Percentiles rank a stretch among this genome's conserved stretches.
Evolutionary conservation across 1,140 invertebrate genomes (phyloP).

Genomic region (Physella acuta): DNA sequence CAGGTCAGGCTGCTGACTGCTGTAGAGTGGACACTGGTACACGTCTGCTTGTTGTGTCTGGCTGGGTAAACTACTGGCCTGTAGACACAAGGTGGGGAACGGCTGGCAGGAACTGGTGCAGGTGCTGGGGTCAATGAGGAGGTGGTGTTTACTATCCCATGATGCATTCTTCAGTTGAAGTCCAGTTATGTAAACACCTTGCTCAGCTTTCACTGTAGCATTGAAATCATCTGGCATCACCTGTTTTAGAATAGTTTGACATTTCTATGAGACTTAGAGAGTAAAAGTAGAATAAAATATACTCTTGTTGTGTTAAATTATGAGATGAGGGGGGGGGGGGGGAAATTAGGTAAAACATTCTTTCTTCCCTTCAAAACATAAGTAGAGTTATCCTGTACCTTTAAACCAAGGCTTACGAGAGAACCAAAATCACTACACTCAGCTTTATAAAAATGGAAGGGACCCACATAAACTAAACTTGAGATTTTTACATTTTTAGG

Average conservation of each 20-base stretch:
- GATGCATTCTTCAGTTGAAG: constrained; percentile 49
- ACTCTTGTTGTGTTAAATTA: not conserved
- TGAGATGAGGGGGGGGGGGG: not conserved
- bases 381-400: not conserved
- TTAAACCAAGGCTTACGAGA: not conserved
- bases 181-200: constrained; percentile 47
- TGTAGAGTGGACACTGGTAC: not conserved
- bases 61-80: constrained; percentile 30
- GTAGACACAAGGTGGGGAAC: constrained; percentile 50
- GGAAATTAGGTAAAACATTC: not conserved
- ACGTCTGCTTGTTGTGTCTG: not conserved
- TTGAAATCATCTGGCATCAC: constrained; percentile 48
- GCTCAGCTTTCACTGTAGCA: constrained; percentile 35
- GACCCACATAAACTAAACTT: not conserved
- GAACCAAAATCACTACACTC: not conserved
- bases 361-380: not conserved
- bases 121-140: constrained; percentile 34
- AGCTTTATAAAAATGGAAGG: not conserved
- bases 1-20: not conserved
- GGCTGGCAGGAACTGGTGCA: constrained; percentile 30
- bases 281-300: constrained; percentile 8
- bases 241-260: constrained; percentile 37
- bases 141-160: constrained; percentile 43
- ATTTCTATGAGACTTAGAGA: constrained; percentile 17
- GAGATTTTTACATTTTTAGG: not conserved